phyloP scores from a whole-genome alignment of 2,888 invertebrate genomes.

The Digitonthophagus gazella region DNA sequence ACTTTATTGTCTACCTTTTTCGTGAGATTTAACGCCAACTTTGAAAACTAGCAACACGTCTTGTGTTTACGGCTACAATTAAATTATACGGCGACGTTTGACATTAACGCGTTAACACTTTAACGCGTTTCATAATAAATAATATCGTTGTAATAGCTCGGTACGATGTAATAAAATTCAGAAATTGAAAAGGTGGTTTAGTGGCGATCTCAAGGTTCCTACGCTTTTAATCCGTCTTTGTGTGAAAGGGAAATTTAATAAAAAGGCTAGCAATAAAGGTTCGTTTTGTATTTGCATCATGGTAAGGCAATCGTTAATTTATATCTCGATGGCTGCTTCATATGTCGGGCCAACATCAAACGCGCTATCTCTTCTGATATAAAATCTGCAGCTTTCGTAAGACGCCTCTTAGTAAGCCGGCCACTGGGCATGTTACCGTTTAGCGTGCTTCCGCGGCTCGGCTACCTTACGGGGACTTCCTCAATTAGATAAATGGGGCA shows the following conservation, averaged over 20 bases:
- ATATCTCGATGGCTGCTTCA: not conserved
- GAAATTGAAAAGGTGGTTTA: not conserved
- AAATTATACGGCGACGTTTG: not conserved
- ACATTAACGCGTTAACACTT: not conserved
- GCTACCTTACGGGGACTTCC: slow-evolving; percentile 27
- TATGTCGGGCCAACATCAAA: slow-evolving; percentile 15
- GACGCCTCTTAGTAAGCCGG: not conserved
- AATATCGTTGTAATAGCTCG: not conserved
- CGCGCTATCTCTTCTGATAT: not conserved
- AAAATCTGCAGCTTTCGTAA: not conserved
- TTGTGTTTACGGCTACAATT: not conserved
- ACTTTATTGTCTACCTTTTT: not conserved
- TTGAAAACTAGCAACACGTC: not conserved
- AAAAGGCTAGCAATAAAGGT: not conserved
- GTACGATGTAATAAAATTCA: not conserved
- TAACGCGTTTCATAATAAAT: too few species aligned
- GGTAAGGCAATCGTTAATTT: not conserved
- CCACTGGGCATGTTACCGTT: not conserved
- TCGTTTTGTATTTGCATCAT: not conserved
- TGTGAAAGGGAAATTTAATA: not conserved
- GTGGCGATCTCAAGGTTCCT: not conserved
- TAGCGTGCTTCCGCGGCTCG: slow-evolving; percentile 3
- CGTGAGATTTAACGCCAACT: not conserved
- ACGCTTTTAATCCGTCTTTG: not conserved
- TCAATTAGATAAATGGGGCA: slow-evolving; percentile 36